Base-by-base conservation (phyloP, 2,797 vertebrate species). In the Pipistrellus pygmaeus region DNA sequence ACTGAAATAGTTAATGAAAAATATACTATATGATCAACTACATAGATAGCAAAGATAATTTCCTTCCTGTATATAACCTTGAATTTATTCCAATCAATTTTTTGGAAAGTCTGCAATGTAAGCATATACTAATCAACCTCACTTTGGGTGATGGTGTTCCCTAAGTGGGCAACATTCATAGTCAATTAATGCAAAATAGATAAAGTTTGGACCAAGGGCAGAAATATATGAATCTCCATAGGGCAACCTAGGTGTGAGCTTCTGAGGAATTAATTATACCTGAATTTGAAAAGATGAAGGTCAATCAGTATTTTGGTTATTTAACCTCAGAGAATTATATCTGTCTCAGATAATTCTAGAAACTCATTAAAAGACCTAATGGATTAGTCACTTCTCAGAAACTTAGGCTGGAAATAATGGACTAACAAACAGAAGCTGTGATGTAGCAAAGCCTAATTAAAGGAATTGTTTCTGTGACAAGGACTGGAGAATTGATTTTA, bases 151-250 rank as follows among this genome's bases (percentile, higher is more conserved):
- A 97, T 92, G 71, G 57, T 88, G 78, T 92, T 98, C 95, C 97
- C 95, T 93, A 71, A 94, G 93, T 71, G 95, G 95, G 82, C 30
- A 97, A 80, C 51, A 97, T 97, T 97, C 86, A 85, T 81, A 96
- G 48, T 91, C 96, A 98, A 98, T 98, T 98, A 98, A 97, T 97
- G 97, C 93, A 96, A 94, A 97, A 95, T 80, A 97, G 96, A 97
- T 91, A 97, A 97, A 96, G 92, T 96, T 80, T 97, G 91, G 85
- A 96, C 84, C 81, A 97, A 97, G 98, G 97, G 98, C 97, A 98
- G 96, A 87, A 92, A 97, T 96, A 93, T 83, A 86, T 96, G 81
- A 97, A 97, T 97, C 97, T 98, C 96, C 38, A 82, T 60, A 97
- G 96, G 82, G 97, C 94, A 94, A 96, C 69, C 88, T 91, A 35